These are phyloP conservation scores for Epizoanthus ramosus DNA, from an alignment of 92 coral and sea anemone species.

Conservation along the genomic window DNA sequence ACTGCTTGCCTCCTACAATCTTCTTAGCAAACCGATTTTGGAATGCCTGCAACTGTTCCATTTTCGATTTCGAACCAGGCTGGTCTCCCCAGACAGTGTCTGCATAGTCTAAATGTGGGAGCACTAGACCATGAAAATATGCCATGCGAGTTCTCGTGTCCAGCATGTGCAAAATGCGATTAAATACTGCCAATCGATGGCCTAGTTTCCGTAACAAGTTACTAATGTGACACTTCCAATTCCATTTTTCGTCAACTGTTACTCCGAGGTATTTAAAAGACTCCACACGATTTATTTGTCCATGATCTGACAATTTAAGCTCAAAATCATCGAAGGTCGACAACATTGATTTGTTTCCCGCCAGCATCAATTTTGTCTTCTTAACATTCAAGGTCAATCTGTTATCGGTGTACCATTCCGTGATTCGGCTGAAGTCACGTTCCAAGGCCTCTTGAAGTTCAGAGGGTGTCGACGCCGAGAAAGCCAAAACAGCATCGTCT, in stretches of 20 bases:
- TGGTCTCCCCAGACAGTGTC: too few species aligned
- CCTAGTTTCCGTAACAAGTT: slow-evolving; percentile 46
- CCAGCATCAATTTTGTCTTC: slow-evolving; percentile 40
- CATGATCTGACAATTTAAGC: slow-evolving; percentile 20
- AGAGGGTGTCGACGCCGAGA: slow-evolving; percentile 39
- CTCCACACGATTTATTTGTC: slow-evolving; percentile 46
- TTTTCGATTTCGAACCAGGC: too few species aligned
- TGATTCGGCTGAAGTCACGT: slow-evolving; percentile 5
- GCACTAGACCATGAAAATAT: too few species aligned
- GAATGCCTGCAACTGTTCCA: too few species aligned
- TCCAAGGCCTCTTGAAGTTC: slow-evolving; percentile 46
- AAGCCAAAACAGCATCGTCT: slow-evolving; percentile 47
- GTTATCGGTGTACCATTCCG: slow-evolving; percentile 26
- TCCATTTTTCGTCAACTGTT: slow-evolving; percentile 52
- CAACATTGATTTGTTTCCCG: slow-evolving; percentile 50
- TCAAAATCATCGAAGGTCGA: slow-evolving; percentile 40
- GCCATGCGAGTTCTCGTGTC: too few species aligned
- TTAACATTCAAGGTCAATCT: slow-evolving; percentile 14
- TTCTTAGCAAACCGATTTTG: too few species aligned
- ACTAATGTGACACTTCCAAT: slow-evolving; percentile 50
- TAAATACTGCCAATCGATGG: too few species aligned
- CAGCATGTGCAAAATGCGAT: too few species aligned
- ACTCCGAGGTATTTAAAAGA: slow-evolving; percentile 53
- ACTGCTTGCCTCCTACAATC: too few species aligned
- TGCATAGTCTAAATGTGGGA: too few species aligned